Evolutionary conservation across 2,888 invertebrate genomes (phyloP).

Genomic region (Pomacea canaliculata): DNA sequence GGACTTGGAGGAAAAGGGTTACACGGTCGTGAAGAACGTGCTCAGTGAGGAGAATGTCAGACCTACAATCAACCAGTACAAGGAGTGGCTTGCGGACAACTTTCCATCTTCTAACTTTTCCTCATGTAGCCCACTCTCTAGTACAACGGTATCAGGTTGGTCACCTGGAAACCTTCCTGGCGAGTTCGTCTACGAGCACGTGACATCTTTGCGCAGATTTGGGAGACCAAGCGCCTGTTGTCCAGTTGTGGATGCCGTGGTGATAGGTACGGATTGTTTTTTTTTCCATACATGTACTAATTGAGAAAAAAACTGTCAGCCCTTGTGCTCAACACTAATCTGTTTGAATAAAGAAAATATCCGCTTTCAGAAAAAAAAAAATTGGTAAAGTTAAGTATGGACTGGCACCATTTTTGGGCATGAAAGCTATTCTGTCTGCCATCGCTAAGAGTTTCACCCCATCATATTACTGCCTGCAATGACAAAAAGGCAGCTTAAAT

Average conservation of each 20-base stretch:
- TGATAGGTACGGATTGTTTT: slow-evolving; percentile 39
- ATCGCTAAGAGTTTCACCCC: no score
- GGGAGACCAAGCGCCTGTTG: slow-evolving; percentile 59
- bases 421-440: no score
- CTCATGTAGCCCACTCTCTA: slow-evolving; percentile 38
- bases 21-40: slow-evolving; percentile 18
- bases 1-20: slow-evolving; percentile 19
- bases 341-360: no score
- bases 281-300: no score
- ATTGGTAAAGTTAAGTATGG: no score
- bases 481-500: no score
- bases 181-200: slow-evolving; percentile 50
- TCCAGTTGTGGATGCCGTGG: slow-evolving; percentile 59
- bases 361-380: no score
- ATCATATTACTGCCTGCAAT: no score
- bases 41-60: slow-evolving; percentile 6
- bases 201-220: slow-evolving; percentile 55
- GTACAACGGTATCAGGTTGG: slow-evolving; percentile 56
- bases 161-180: slow-evolving; percentile 57
- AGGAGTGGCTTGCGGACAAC: slow-evolving; percentile 8
- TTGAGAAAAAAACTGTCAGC: no score
- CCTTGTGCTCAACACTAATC: no score
- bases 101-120: slow-evolving; percentile 26
- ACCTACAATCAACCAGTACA: slow-evolving; percentile 11
- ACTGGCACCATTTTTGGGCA: no score